Evolutionary conservation across 2,888 invertebrate genomes (phyloP).

Genomic region (Stegana nigrithorax): DNA sequence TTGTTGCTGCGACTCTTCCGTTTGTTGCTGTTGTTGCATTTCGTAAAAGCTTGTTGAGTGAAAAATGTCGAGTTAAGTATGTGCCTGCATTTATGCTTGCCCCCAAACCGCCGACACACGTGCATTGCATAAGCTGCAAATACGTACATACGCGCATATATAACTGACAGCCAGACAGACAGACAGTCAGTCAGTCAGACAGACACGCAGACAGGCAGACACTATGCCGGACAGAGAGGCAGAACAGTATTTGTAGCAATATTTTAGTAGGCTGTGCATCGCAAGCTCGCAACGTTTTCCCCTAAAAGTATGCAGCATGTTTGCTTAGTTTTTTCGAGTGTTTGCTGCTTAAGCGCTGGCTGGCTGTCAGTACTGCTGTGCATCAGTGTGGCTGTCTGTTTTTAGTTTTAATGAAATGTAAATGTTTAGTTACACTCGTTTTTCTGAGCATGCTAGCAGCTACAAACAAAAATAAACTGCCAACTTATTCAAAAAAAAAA

Average conservation of each 20-base stretch:
- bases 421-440: slow-evolving; percentile 12
- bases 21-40: slow-evolving; percentile 49
- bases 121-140: background rate
- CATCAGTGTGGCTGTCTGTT: background rate
- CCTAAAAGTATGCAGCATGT: slow-evolving; percentile 14
- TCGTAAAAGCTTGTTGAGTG: slow-evolving; percentile 57
- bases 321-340: slow-evolving; percentile 7
- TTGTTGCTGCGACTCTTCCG: too few species aligned
- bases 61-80: slow-evolving; percentile 60
- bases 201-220: background rate
- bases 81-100: slow-evolving; percentile 38
- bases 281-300: too few species aligned
- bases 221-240: background rate
- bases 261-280: too few species aligned
- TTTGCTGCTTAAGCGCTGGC: background rate
- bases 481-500: too few species aligned
- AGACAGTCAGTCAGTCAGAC: too few species aligned
- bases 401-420: slow-evolving; percentile 14
- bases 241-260: too few species aligned
- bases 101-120: too few species aligned
- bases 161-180: background rate
- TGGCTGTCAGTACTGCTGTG: background rate
- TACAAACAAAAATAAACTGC: too few species aligned
- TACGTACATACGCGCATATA: background rate
- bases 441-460: too few species aligned